A percentile compares a stretch with the other conserved stretches of the same genome.
Evolutionary conservation across 2,113 vertebrate species (phyloP).

Genomic region (Xyliphius kryptos): DNA sequence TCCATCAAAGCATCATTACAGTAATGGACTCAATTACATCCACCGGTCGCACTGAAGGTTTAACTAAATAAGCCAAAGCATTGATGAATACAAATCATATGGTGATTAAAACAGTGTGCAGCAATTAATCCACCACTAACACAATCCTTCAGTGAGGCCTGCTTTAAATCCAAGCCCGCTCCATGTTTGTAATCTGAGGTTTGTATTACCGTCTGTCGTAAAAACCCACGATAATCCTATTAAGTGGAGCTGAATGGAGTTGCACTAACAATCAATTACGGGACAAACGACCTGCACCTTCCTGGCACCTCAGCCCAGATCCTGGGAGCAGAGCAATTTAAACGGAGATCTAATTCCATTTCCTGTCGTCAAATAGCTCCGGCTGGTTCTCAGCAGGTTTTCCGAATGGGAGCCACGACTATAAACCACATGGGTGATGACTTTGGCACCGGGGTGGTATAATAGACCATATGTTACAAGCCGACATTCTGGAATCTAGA

Average conservation of each 20-base stretch:
- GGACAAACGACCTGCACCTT: not conserved
- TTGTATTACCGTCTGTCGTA: constrained; percentile 2
- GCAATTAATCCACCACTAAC: not conserved
- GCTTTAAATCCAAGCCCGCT: not conserved
- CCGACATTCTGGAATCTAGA: no score
- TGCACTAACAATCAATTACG: constrained; percentile 32
- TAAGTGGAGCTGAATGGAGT: constrained; percentile 11
- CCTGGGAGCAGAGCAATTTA: not conserved
- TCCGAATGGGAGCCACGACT: not conserved
- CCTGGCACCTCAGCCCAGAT: not conserved
- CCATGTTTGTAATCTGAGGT: constrained; percentile 12
- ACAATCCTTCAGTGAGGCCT: not conserved
- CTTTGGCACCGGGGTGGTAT: constrained; percentile 5
- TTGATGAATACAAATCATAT: not conserved
- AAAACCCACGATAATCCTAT: constrained; percentile 23
- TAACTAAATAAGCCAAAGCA: not conserved
- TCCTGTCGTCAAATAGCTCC: no score
- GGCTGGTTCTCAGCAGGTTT: no score
- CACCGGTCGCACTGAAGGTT: not conserved
- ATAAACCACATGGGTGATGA: not conserved
- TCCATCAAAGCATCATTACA: constrained; percentile 7
- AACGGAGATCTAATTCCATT: no score
- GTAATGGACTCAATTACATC: constrained; percentile 15
- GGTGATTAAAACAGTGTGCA: not conserved
- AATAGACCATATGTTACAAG: not conserved